Conservation (phyloP, 2,113 vertebrate genomes). For the Leptosomus discolor region DNA sequence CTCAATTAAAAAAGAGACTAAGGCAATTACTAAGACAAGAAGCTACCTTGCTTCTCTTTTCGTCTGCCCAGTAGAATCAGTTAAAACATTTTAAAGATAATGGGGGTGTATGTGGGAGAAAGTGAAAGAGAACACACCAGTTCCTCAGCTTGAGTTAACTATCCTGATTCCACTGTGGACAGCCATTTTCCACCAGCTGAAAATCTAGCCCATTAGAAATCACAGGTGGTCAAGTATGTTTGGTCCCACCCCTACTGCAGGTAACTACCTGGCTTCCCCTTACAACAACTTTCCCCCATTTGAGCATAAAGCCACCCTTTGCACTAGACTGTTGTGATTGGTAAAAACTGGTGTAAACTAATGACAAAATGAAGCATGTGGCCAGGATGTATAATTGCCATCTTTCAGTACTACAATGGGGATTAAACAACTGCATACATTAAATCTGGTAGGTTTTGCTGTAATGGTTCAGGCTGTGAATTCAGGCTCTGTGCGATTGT, state of each 20-base stretch:
- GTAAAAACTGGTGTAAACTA: background rate
- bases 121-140: background rate
- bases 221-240: background rate
- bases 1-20: background rate
- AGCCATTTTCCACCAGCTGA: background rate
- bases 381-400: background rate
- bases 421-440: background rate
- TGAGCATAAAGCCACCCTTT: background rate
- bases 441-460: background rate
- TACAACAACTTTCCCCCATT: background rate
- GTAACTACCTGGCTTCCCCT: background rate
- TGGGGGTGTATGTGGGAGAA: conserved; percentile 3
- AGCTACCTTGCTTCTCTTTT: background rate
- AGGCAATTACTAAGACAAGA: background rate
- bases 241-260: background rate
- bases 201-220: background rate
- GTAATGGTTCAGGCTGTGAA: background rate
- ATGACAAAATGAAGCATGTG: background rate
- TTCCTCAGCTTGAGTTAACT: background rate
- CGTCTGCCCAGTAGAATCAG: background rate
- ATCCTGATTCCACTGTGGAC: background rate
- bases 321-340: background rate
- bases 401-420: background rate
- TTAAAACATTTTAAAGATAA: background rate
- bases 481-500: background rate